Base-by-base conservation (phyloP, 2,797 vertebrate species). In the Helicolenus hilgendorfi region DNA sequence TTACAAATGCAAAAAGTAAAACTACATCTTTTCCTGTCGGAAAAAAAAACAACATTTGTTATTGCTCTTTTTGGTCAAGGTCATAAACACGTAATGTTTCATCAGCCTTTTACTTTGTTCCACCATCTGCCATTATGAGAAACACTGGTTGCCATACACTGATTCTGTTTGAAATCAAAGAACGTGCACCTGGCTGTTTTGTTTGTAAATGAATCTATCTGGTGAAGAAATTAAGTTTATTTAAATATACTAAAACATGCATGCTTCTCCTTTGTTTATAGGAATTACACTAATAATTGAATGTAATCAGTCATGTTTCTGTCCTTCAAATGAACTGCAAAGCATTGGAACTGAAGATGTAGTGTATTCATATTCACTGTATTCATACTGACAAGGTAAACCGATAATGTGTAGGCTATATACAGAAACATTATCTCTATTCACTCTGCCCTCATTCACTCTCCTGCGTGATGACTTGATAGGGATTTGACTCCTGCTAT, bases 401-500 rank as follows among this genome's bases (percentile, higher is more conserved):
- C 6, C 1, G 7, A 53, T 67, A 62, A 80, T n/a, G 33, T 58
- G 59, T 36, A 56, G 55, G 55, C 64, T 26, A 67, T 69, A 72
- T 22, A 68, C 8, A 56, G 69, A 72, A 49, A 63, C 55, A 53
- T 84, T 84, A 81, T 87, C 84, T 62, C 35, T 81, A 2, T 84
- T 79, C 35, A 27, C 67, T 76, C 20, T 72, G 55, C 55, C 67
- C 70, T 78, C 64, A 65, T 72, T 79, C 31, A 78, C 76, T 69
- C 71, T 72, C 63, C 9, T 35, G 60, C 75, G 67, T 60, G 80
- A 86, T 69, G 36, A 45, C 62, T 79, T 91, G 85, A 92, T 84
- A 72, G 70, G 62, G 49, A 85, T 88, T 88, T 82, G 86, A 89
- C 84, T 88, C 67, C 65, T 29, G 76, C 84, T 71, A 58, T 79